Conservation (phyloP, 2,888 invertebrate genomes). For the Lepidonotus clava region DNA sequence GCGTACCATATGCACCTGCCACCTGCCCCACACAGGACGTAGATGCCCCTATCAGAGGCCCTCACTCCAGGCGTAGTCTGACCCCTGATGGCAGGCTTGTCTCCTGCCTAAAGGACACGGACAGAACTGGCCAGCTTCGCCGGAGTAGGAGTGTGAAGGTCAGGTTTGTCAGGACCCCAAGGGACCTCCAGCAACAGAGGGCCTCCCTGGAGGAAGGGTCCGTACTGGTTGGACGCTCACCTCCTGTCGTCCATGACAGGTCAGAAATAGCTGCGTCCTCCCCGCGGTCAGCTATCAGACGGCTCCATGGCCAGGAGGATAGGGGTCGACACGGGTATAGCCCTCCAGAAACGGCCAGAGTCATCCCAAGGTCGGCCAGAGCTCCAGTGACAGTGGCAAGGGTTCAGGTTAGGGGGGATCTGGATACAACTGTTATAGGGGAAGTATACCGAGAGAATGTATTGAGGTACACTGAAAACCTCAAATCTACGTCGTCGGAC, state of each 20-base stretch:
- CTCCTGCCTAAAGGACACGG: background rate
- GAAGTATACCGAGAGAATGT: constrained; percentile 25
- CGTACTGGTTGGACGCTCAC: background rate
- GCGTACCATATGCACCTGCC: too few species aligned
- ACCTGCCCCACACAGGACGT: too few species aligned
- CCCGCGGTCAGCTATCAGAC: background rate
- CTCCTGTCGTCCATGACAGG: background rate
- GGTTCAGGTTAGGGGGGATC: constrained; percentile 7
- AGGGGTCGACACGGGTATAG: background rate
- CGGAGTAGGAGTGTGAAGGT: background rate
- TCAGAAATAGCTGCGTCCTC: background rate
- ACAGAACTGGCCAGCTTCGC: background rate
- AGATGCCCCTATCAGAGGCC: too few species aligned
- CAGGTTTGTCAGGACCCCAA: background rate
- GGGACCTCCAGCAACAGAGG: background rate
- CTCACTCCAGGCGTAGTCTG: background rate
- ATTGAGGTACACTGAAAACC: background rate
- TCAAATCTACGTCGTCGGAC: background rate
- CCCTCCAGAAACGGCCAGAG: background rate
- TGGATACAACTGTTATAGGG: background rate
- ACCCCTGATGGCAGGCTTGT: background rate
- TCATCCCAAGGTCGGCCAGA: background rate
- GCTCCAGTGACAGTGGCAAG: background rate
- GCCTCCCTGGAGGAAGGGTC: background rate
- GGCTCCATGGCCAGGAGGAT: background rate